Percentiles rank a stretch among this genome's conserved stretches.
Evolutionary conservation across 2,113 vertebrate genomes (phyloP).

Genomic region (Rhea pennata): DNA sequence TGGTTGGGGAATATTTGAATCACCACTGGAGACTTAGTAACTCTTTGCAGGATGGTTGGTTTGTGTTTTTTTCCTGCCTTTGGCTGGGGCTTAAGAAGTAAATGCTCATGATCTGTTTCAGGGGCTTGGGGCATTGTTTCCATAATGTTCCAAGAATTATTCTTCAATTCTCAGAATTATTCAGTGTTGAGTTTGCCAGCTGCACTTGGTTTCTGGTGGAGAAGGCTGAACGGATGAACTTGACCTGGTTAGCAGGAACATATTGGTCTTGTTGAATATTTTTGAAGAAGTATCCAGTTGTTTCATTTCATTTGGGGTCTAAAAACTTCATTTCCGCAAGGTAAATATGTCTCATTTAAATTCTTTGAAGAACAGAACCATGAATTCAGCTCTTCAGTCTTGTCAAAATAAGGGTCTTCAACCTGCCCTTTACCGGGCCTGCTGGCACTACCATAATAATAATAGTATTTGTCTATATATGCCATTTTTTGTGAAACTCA

Average conservation of each 20-base stretch:
- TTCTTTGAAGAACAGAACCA: neutral
- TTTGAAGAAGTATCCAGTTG: neutral
- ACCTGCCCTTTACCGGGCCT: neutral
- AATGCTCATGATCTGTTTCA: neutral
- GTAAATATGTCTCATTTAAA: neutral
- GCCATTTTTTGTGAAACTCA: neutral
- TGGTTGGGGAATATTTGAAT: neutral
- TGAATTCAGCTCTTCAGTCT: neutral
- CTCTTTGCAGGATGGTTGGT: neutral
- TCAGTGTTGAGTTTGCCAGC: accelerated
- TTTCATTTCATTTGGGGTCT: neutral
- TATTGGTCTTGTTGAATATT: neutral
- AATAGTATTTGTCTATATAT: neutral
- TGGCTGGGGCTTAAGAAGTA: neutral
- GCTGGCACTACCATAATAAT: neutral
- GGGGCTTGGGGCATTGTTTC: neutral
- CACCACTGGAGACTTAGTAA: accelerated
- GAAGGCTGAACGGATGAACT: neutral
- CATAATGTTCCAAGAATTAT: neutral
- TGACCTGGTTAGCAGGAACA: constrained; percentile 34
- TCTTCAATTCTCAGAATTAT: constrained; percentile 20
- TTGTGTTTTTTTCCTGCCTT: neutral
- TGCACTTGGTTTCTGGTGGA: constrained; percentile 1
- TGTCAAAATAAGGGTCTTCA: constrained; percentile 4
- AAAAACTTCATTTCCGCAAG: neutral